Conservation (phyloP, 2,888 invertebrate species). For the Diarsia brunnea region DNA sequence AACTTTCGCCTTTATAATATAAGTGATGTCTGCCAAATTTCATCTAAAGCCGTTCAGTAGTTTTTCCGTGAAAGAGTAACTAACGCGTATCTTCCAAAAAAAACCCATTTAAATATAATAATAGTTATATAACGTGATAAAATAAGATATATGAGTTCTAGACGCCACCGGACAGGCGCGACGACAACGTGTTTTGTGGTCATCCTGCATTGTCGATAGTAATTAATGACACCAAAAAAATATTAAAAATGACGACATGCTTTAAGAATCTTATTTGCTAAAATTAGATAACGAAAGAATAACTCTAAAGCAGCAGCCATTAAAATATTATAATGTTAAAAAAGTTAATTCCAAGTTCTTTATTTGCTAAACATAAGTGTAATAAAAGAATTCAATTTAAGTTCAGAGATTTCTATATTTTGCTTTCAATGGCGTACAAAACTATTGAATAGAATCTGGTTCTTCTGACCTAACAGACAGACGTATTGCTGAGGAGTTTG, state of each 20-base stretch:
- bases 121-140: background rate
- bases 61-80: background rate
- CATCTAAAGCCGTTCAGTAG: too few species aligned
- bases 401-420: background rate
- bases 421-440: too few species aligned
- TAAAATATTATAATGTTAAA: conserved; percentile 5
- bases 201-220: background rate
- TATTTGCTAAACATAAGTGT: too few species aligned
- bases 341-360: too few species aligned
- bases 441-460: too few species aligned
- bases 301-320: background rate
- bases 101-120: background rate
- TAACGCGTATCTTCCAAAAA: background rate
- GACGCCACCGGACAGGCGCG: background rate
- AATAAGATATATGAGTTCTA: background rate
- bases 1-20: too few species aligned
- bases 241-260: conserved; percentile 3
- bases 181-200: background rate
- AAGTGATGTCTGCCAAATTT: too few species aligned
- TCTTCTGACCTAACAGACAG: too few species aligned
- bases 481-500: too few species aligned
- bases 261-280: background rate
- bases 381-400: background rate
- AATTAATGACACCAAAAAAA: background rate
- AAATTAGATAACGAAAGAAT: background rate